Conservation (phyloP, 2,797 vertebrate species). For the Mycteria americana region DNA sequence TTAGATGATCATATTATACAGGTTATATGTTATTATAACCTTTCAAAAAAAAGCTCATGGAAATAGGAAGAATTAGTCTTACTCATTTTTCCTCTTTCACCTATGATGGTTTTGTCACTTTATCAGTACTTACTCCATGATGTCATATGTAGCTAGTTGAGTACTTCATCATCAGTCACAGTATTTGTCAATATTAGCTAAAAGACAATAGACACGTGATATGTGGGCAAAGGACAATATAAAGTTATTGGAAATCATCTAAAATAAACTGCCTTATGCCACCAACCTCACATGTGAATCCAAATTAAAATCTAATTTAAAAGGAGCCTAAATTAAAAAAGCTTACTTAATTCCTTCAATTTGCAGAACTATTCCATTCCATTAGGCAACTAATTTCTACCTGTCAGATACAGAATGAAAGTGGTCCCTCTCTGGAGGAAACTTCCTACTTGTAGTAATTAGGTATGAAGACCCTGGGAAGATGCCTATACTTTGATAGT, state of each 20-base stretch:
- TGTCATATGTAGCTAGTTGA: not conserved
- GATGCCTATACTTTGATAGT: conserved; percentile 40
- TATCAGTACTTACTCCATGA: not conserved
- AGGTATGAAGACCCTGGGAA: conserved; percentile 70
- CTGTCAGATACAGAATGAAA: conserved; percentile 84
- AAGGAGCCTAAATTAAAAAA: conserved; percentile 73
- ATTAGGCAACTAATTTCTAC: conserved; percentile 89
- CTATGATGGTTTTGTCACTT: not conserved
- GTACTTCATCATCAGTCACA: not conserved
- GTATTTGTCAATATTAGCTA: not conserved
- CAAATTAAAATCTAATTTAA: conserved; percentile 80
- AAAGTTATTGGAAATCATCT: conserved; percentile 41
- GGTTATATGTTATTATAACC: not conserved
- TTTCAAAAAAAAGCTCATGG: not conserved
- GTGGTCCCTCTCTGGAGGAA: conserved; percentile 77
- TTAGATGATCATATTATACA: not conserved
- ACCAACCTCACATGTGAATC: conserved; percentile 55
- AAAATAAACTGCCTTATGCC: conserved; percentile 20
- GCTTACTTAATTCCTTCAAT: conserved; percentile 75
- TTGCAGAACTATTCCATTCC: conserved; percentile 77
- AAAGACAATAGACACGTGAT: not conserved
- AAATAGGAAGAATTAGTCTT: not conserved
- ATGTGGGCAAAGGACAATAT: not conserved
- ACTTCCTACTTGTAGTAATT: conserved; percentile 80
- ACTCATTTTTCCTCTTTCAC: not conserved